Conservation (phyloP, 2,797 vertebrate species). For the Enteromius unitaeniatus region DNA sequence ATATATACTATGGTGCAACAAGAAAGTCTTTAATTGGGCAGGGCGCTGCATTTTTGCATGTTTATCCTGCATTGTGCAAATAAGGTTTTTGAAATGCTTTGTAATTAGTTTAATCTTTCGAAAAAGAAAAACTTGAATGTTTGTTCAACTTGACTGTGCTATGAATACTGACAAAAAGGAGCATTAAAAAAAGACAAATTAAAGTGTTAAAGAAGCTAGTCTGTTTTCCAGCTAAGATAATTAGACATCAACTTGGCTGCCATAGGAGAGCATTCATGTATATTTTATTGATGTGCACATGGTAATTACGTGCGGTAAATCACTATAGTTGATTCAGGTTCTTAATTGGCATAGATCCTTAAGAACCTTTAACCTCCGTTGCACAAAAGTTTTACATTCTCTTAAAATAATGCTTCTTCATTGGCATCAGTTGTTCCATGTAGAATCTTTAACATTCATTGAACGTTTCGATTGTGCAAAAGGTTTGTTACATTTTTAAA, state of each 20-base stretch:
- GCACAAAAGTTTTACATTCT: neutral
- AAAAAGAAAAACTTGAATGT: neutral
- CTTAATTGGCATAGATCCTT: neutral
- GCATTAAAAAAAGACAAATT: constrained; percentile 7
- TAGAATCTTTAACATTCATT: neutral
- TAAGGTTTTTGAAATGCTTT: constrained; percentile 42
- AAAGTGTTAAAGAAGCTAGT: constrained; percentile 6
- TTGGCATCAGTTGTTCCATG: too few relatives aligned
- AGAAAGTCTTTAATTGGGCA: constrained; percentile 59
- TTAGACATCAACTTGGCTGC: constrained; percentile 21
- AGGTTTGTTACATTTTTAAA: neutral
- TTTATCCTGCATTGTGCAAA: constrained; percentile 51
- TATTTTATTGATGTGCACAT: constrained; percentile 10
- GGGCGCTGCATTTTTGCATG: constrained; percentile 49
- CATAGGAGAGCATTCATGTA: neutral
- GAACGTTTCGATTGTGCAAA: neutral
- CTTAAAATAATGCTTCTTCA: neutral
- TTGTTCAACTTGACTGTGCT: neutral
- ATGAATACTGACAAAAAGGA: constrained; percentile 8
- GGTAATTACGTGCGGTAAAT: constrained; percentile 25
- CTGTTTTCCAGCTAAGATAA: constrained; percentile 27
- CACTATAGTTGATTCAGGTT: neutral
- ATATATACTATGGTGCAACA: constrained; percentile 43
- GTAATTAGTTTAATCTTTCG: constrained; percentile 7
- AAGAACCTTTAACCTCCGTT: neutral